Conservation (phyloP, 2,888 invertebrate species). For the Leptopilina syphax region DNA sequence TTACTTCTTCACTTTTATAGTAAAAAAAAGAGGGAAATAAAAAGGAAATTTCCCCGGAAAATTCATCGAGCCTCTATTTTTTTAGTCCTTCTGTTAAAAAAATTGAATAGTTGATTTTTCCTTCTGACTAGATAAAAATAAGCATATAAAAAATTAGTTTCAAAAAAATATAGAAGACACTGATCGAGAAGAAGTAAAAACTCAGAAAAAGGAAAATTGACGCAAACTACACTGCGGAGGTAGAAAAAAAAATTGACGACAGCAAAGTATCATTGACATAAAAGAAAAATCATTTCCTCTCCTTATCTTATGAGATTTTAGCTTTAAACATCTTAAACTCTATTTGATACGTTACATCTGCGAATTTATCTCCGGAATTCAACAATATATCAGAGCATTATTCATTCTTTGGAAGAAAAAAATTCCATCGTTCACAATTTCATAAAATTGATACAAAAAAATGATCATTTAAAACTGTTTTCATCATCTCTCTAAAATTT, state of each 20-base stretch:
- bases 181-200: background rate
- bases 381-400: background rate
- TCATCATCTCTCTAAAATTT: too few relatives aligned
- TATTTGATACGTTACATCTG: constrained; percentile 21
- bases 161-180: constrained; percentile 11
- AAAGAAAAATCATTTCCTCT: background rate
- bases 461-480: too few relatives aligned
- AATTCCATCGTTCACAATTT: too few relatives aligned
- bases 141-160: background rate
- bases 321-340: constrained; percentile 14
- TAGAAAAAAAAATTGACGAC: too few relatives aligned
- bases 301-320: constrained; percentile 1
- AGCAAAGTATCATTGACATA: background rate
- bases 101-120: background rate
- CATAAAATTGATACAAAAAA: too few relatives aligned
- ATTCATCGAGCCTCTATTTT: constrained; percentile 10
- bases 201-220: background rate
- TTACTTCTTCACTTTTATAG: background rate
- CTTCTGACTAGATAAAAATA: constrained; percentile 20
- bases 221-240: background rate
- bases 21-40: background rate
- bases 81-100: background rate
- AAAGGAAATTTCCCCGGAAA: background rate
- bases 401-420: background rate
- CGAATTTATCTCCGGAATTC: background rate